Percentiles rank a stretch among this genome's conserved stretches.
Conservation (phyloP, 1,140 invertebrate species). For the Vanessa tameamea region DNA sequence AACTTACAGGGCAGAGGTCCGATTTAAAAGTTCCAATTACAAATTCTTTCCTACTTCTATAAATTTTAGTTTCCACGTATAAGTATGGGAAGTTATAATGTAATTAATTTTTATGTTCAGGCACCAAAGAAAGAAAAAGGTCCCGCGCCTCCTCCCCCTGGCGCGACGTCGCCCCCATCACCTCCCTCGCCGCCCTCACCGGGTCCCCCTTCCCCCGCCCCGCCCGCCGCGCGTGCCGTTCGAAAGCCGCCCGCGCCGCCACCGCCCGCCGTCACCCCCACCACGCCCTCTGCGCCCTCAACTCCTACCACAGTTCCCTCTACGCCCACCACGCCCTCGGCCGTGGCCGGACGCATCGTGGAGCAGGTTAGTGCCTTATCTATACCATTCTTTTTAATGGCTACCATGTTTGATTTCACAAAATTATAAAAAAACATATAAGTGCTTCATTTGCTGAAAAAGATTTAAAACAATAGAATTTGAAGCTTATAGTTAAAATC, state of each 20-base stretch:
- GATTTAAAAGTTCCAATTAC: too few species aligned
- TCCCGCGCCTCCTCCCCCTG: conserved; percentile 85
- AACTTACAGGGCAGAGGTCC: too few species aligned
- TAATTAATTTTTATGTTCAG: conserved; percentile 48
- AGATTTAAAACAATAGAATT: too few species aligned
- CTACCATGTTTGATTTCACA: too few species aligned
- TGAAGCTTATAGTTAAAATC: too few species aligned
- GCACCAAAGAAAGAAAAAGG: conserved; percentile 86
- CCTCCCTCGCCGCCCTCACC: conserved; percentile 22
- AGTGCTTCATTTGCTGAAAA: too few species aligned
- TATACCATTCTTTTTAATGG: too few species aligned
- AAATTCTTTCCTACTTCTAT: too few species aligned
- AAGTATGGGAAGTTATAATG: too few species aligned
- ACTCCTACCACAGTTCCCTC: background rate
- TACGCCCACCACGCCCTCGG: conserved; percentile 27
- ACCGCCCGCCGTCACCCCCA: conserved; percentile 67
- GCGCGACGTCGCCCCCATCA: conserved; percentile 59
- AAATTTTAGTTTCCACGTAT: too few species aligned
- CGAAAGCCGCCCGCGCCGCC: conserved; percentile 76
- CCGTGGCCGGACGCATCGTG: conserved; percentile 57
- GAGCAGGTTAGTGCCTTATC: conserved; percentile 51
- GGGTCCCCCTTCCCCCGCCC: conserved; percentile 20
- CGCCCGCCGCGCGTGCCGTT: conserved; percentile 41
- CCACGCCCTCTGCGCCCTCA: conserved; percentile 42
- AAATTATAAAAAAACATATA: too few species aligned